These are phyloP conservation scores for Lucilia cuprina DNA, from an alignment of 1,140 invertebrate genomes.

Conservation along the genomic window DNA sequence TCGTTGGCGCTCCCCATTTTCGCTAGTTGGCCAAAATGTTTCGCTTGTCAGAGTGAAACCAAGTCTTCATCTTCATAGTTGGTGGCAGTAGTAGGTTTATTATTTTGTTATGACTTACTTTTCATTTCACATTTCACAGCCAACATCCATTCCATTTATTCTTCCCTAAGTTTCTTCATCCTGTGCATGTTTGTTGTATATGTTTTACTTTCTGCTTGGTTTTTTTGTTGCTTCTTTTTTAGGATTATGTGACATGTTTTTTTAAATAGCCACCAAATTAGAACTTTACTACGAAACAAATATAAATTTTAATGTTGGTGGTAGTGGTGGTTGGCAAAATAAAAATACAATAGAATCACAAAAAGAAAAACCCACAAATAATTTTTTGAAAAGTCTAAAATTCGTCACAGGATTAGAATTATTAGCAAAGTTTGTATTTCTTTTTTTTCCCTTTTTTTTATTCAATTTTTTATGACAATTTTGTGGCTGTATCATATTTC, in stretches of 20 bases:
- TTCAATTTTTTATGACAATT: neutral
- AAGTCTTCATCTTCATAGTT: neutral
- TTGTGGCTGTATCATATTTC: neutral
- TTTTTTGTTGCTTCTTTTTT: neutral
- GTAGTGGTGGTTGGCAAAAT: neutral
- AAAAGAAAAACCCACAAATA: neutral
- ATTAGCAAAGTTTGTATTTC: slow-evolving; percentile 1
- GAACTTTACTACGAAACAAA: slow-evolving; percentile 1
- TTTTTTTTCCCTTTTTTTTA: neutral
- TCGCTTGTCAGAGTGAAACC: neutral
- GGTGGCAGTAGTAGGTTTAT: neutral
- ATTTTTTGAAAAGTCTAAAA: neutral
- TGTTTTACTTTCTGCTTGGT: neutral
- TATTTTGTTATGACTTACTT: slow-evolving; percentile 12
- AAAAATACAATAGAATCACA: neutral
- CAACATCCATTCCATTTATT: neutral
- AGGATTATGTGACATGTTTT: slow-evolving; percentile 14
- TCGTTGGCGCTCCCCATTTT: neutral
- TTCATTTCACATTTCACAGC: slow-evolving; percentile 12
- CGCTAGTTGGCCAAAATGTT: neutral
- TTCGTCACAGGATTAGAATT: slow-evolving; percentile 17
- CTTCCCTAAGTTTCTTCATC: neutral
- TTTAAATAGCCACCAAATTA: slow-evolving; percentile 17
- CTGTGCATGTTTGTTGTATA: neutral
- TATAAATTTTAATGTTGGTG: neutral